Evolutionary conservation across 23 tunicate species (phyloP), one percentile per base, ranked within the genome.

Genomic region (Aplidium turbinatum): DNA sequence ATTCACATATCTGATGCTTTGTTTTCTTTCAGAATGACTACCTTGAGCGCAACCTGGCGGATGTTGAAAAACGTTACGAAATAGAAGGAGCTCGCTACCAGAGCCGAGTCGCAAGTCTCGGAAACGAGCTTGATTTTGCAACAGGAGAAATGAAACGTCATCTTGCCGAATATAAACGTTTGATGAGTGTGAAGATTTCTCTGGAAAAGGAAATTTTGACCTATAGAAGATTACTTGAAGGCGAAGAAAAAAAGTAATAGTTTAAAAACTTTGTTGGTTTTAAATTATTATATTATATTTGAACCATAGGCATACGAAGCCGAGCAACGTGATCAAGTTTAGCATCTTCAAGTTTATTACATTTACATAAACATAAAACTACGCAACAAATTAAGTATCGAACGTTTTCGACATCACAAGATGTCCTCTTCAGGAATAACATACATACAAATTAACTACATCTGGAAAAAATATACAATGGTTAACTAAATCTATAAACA

Each of bases 41-140:
- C 70, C 84, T 95, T 55, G 99, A 89, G 72, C 84, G 99, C 82
- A 95, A 95, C 81, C 77, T 95, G 51, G 99, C 96, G 56, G 99
- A 95, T 56, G 95, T 88, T 13, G 99, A 95, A 67, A 95, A 89
- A 71, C 88, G 99, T 27, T 95, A 88, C 67, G 99, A 95, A 65
- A 19, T 74, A 47, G 99, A 95, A 84, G 96, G 67, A 1, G 47
- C 68, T 4, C 83, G 91, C 35, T 95, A 85, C 63, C 99, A 95
- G 47, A 73, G 77, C 1, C 76, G 90, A 18, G 79, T 90, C 35
- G 81, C 73, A n/a, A 68, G 76, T 3, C 63, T 93, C 35, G 73
- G 69, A 21, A 42, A 65, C 46, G 98, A 93, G 64, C 68, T 93
- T 40, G 98, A 93, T 5, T 55, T 42, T 38, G 85, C 96, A 16